Base-by-base conservation (phyloP, 1,140 invertebrate genomes). In the Drosophila subobscura region DNA sequence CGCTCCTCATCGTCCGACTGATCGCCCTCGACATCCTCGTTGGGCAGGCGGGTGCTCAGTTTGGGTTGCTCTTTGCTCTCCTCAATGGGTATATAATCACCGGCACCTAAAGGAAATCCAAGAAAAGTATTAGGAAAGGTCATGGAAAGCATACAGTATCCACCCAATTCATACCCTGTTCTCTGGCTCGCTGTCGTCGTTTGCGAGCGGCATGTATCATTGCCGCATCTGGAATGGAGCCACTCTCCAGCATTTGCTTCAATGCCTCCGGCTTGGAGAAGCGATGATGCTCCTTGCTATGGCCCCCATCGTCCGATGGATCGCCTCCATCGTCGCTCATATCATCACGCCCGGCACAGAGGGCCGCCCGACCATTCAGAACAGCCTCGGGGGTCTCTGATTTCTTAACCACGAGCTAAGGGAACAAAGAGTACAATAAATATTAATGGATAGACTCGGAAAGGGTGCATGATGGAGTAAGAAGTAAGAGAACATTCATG, bases 151-250 rank as follows among this genome's bases (percentile, higher is more conserved):
- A 12, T 20, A 0, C 16, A 50, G 10, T 14, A 5, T 8, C 7
- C 7, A 7, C 10, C 8, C 7, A 0, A 4, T 22, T 8, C 14
- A 40, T 78, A 92, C 91, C 91, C 55, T 91, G 86, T 42, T 92
- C 91, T 23, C 91, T 70, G 4, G 91, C 97, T 93, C 97, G 94
- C 92, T 99, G 97, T 78, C 98, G 93, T 68, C 96, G 94, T 92
- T 99, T 99, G 77, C 98, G 94, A 20, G 97, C 97, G 64, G 97
- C 97, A 92, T 99, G 98, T 91, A 99, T 99, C 93, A 98, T 96
- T 41, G 97, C 97, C 7, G 98, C 97, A 94, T 99, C 97, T 16
- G 98, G 98, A 86, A 99, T 99, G 77, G 95, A 95, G 49, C 98
- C 98, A 92, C 95, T 96, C 92, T 96, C 95, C 61, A 97, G 88